Base-by-base conservation (phyloP, 2,888 invertebrate genomes). In the Xestia xanthographa region DNA sequence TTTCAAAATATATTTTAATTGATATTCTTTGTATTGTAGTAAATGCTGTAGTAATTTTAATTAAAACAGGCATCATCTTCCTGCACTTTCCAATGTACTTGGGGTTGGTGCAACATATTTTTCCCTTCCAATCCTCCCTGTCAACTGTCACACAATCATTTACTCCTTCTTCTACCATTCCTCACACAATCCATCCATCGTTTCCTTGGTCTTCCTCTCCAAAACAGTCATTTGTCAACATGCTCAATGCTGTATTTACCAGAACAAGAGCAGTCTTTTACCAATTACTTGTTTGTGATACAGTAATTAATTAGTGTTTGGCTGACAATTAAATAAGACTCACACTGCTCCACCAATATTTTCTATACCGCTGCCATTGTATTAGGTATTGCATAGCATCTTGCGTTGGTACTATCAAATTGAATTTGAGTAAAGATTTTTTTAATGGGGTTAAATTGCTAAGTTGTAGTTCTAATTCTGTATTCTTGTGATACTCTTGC, bases 261-360 rank as follows among this genome's bases (percentile, higher is more conserved):
- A 34, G 26, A 26, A 20, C 9, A 11, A 60, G 9, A 1, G 29
- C 34, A 60, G 29, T 29, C 29, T 26, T 58, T 17, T 17, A 20
- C 29, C 9, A 4, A 60, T 60, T 34, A 60, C 9, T 29, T 20
- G 5, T 29, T 58, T 58, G 29, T 20, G 9, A 5, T 20, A 1
- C 29, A 29, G 26, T 50, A 38, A 62, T 74, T 22, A 22, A 17
- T 17, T n/a, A 17, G 5, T 79, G 3, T 26, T 71, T 14, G 60
- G 5, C 5, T 41, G 9, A 63, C 8, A 62, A 74, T 38, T 0
- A 17, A 82, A 45, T 22, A 58, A 72, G 83, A 94, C 96, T 95
- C 86, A 98, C 97, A 92, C 98, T 98, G 94, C 98, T 97, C 98
- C 98, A 98, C 98, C 98, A 98, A 87, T 98, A 97, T 91, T 98